phyloP scores from a whole-genome alignment of 2,888 invertebrate genomes.

The Tetanocera ferruginea region DNA sequence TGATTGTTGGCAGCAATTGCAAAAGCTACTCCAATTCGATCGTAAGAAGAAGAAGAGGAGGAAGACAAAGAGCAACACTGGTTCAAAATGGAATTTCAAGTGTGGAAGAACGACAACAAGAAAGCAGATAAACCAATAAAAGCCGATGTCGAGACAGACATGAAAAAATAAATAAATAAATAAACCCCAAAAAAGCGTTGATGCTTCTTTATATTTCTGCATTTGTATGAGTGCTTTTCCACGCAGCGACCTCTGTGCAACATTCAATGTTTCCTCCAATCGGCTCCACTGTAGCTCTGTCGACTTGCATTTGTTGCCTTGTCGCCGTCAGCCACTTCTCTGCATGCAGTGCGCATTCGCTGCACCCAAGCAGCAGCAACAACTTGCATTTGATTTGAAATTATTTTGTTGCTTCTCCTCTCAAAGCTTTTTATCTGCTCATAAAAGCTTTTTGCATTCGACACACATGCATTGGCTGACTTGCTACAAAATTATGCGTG shows the following conservation, averaged over 20 bases:
- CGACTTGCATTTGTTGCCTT: not conserved
- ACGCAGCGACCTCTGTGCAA: conserved; percentile 2
- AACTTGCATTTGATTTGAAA: no score
- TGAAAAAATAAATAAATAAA: no score
- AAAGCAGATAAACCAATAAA: not conserved
- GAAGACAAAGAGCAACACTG: not conserved
- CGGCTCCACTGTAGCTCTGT: not conserved
- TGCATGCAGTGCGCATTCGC: no score
- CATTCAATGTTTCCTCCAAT: not conserved
- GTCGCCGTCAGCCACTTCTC: no score
- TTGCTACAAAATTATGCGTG: not conserved
- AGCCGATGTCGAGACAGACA: not conserved
- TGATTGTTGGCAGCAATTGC: not conserved
- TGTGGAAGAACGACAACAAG: not conserved
- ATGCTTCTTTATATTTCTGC: no score
- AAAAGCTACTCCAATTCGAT: not conserved
- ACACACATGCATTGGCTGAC: not conserved
- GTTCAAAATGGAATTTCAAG: not conserved
- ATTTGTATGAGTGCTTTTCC: not conserved
- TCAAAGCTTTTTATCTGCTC: not conserved
- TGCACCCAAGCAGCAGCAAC: no score
- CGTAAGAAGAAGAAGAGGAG: not conserved
- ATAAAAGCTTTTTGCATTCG: not conserved
- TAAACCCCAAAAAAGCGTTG: no score
- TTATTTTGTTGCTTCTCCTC: no score